Evolutionary conservation across 2,888 invertebrate genomes (phyloP).

Genomic region (Eremobia ochroleuca): DNA sequence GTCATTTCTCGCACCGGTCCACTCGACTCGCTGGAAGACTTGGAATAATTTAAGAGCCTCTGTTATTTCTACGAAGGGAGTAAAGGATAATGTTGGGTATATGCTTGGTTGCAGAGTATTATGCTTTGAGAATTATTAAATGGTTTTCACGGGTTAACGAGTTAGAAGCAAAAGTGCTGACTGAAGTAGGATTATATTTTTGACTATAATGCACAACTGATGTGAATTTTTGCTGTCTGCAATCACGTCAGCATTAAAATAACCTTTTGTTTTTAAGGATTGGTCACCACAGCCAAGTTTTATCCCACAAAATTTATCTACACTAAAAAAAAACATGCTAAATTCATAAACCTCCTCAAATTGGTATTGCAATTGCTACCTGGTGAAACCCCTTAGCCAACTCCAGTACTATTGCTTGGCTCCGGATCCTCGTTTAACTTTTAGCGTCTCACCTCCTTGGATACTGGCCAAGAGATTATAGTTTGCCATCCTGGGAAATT

Average conservation of each 20-base stretch:
- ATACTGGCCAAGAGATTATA: slow-evolving; percentile 65
- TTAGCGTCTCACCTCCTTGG: slow-evolving; percentile 62
- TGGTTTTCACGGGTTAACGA: not conserved
- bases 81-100: slow-evolving; percentile 23
- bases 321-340: not conserved
- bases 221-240: not conserved
- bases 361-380: slow-evolving; percentile 42
- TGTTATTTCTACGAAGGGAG: slow-evolving; percentile 26
- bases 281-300: no score
- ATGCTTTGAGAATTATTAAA: slow-evolving; percentile 5
- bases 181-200: not conserved
- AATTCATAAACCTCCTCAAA: slow-evolving; percentile 17
- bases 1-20: slow-evolving; percentile 49
- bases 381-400: slow-evolving; percentile 37
- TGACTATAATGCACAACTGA: not conserved
- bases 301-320: not conserved
- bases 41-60: slow-evolving; percentile 45
- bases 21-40: slow-evolving; percentile 42
- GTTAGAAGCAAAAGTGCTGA: not conserved
- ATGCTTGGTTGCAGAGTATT: slow-evolving; percentile 6
- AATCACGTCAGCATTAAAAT: not conserved
- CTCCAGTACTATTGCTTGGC: slow-evolving; percentile 45
- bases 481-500: slow-evolving; percentile 64
- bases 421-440: slow-evolving; percentile 59
- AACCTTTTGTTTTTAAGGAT: not conserved